Base-by-base conservation (phyloP, 2,888 invertebrate species). In the Caradrina kadenii region DNA sequence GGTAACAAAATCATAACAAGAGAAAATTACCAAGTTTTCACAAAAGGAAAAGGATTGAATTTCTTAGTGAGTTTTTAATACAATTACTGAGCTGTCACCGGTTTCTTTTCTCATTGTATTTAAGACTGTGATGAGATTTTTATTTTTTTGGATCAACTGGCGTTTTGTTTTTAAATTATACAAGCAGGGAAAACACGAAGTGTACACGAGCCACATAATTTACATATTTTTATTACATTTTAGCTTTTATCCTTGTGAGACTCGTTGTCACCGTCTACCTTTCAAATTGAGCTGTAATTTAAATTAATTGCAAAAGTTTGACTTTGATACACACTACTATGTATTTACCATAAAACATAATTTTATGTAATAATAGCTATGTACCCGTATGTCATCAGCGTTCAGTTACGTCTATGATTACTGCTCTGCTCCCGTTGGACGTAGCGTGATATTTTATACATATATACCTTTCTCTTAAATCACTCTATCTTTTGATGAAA, bases 21-120 rank as follows among this genome's bases (percentile, higher is more conserved):
- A 7, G 15, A 21, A 67, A 19, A 13, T 54, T 11, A 15, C 17
- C 13, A 54, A 55, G 22, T 55, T 67, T 26, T 55, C 54, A 67
- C 48, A 35, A 66, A 54, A 35, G 67, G n/a, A 61, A 50, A 64
- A 59, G 31, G 31, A 17, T 21, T 31, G 19, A 31, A 35, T 49
- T 49, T 15, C 11, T 50, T 45, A 4, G 45, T 45, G 3, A 13
- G 15, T 45, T 45, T 42, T 15, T 7, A 35, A 8, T 39, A 39
- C 39, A 3, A 39, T 13, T 39, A 39, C 39, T 11, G 8, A 39
- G 39, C 13, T 39, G 39, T 39, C 39, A 8, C 39, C 39, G 13
- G 39, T 13, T 39, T 39, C 11, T 39, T 39, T 39, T 39, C 13
- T 13, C 11, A 39, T 39, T 39, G 11, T 39, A 3, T 39, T 39